phyloP scores from a whole-genome alignment of 2,113 vertebrate species.

The Hypomesus transpacificus region DNA sequence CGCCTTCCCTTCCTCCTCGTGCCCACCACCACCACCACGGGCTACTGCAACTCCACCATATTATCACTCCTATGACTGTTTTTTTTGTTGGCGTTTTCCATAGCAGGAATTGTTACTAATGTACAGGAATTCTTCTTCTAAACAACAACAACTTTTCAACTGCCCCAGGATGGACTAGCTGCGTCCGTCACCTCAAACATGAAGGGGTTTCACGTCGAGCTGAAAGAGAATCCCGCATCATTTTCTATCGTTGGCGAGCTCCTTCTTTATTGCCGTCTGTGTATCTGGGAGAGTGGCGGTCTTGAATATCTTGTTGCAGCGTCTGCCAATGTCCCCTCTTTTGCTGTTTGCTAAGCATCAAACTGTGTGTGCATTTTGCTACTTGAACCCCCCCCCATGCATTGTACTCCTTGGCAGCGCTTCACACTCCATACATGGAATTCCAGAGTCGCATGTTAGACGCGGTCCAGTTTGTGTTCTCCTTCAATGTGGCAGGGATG shows the following conservation, averaged over 20 bases:
- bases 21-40: constrained; percentile 27
- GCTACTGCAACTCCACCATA: constrained; percentile 42
- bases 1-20: constrained; percentile 17
- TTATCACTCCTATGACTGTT: constrained; percentile 34
- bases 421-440: constrained; percentile 41
- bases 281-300: neutral
- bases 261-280: neutral
- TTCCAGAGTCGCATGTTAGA: constrained; percentile 29
- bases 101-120: constrained; percentile 58
- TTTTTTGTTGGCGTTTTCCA: constrained; percentile 36
- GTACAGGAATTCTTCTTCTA: constrained; percentile 39
- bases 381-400: constrained; percentile 35
- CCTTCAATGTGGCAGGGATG: constrained; percentile 53
- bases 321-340: constrained; percentile 22
- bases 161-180: constrained; percentile 15
- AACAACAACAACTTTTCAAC: constrained; percentile 31
- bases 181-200: constrained; percentile 13
- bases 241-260: neutral
- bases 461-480: constrained; percentile 48
- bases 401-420: constrained; percentile 53
- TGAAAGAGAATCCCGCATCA: constrained; percentile 3
- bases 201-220: constrained; percentile 16
- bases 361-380: constrained; percentile 21
- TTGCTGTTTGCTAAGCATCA: constrained; percentile 33
- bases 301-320: constrained; percentile 28